Base-by-base conservation (phyloP, 2,797 vertebrate genomes). In the Hypotaenidia philippensis region DNA sequence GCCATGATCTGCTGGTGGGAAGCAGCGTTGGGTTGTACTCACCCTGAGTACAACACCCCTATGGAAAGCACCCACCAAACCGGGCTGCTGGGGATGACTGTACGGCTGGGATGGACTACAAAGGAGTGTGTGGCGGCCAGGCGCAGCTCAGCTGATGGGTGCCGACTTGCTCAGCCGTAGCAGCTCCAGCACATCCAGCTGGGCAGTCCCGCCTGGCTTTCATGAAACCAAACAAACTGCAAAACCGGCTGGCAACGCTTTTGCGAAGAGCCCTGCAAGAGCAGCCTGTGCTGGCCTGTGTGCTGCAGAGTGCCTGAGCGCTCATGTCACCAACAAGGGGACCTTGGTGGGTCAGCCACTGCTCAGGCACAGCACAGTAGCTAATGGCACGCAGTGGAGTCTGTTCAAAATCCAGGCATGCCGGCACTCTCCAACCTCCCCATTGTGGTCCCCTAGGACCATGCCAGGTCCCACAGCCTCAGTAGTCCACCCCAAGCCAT, bases 11-110 rank as follows among this genome's bases (percentile, higher is more conserved):
- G 44, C 61, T 87, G 74, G 15, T 57, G 66, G 60, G 76, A 92
- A 81, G 84, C 8, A 79, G 64, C n/a, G 18, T 41, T 89, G 1
- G 6, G 89, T 21, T 75, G 60, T 75, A 65, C 40, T 92, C 1
- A 0, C 49, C 45, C 78, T 1, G 2, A 45, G 38, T 81, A 79
- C 71, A 90, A 52, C 91, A 79, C 17, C 69, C 74, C 38, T 61
- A 84, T 49, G 0, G 1, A 55, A 55, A 81, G 72, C 72, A 91
- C 69, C 87, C 94, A 94, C 70, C 85, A 75, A 83, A 92, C 89
- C 16, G 13, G 87, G 94, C 87, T 75, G 94, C 80, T 94, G 21
- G 57, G 94, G 70, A 92, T 94, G 95, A 94, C 87, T 92, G 38
- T 59, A 68, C 6, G 1, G 4, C 79, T 93, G 91, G 85, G 96